Conservation (phyloP, 2,888 invertebrate species). For the Cheilosia impressa region DNA sequence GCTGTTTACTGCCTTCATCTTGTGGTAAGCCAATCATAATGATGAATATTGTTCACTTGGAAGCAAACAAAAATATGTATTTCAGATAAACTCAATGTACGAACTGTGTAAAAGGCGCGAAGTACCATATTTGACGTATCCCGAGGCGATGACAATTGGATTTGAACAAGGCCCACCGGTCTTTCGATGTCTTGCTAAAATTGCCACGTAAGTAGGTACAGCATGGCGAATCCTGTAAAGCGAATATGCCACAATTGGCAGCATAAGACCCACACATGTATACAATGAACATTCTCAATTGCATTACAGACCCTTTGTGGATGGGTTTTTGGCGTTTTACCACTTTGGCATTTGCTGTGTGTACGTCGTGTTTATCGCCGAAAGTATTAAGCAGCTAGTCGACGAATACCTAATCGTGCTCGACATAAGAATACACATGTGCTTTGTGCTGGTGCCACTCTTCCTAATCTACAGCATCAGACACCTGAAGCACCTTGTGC, state of each 20-base stretch:
- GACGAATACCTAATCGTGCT: conserved; percentile 85
- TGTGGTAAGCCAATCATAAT: conserved; percentile 85
- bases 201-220: conserved; percentile 83
- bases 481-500: conserved; percentile 93
- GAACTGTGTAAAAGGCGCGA: conserved; percentile 86
- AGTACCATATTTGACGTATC: conserved; percentile 92
- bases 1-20: conserved; percentile 98
- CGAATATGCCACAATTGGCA: background rate
- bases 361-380: conserved; percentile 96
- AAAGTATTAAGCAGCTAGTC: conserved; percentile 91
- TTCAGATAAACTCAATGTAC: conserved; percentile 81
- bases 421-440: conserved; percentile 84
- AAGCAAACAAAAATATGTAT: background rate
- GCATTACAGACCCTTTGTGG: conserved; percentile 88
- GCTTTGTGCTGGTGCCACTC: conserved; percentile 88
- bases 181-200: conserved; percentile 86
- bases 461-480: conserved; percentile 89
- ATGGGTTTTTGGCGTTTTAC: conserved; percentile 93
- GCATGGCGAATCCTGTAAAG: background rate
- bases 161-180: conserved; percentile 89
- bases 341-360: conserved; percentile 99
- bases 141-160: conserved; percentile 91
- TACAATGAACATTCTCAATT: too few species aligned
- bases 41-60: background rate
- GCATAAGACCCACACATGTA: too few species aligned